A percentile compares a stretch with the other conserved stretches of the same genome.
phyloP scores from a whole-genome alignment of 2,888 invertebrate genomes.

The Perizoma affinitatum region DNA sequence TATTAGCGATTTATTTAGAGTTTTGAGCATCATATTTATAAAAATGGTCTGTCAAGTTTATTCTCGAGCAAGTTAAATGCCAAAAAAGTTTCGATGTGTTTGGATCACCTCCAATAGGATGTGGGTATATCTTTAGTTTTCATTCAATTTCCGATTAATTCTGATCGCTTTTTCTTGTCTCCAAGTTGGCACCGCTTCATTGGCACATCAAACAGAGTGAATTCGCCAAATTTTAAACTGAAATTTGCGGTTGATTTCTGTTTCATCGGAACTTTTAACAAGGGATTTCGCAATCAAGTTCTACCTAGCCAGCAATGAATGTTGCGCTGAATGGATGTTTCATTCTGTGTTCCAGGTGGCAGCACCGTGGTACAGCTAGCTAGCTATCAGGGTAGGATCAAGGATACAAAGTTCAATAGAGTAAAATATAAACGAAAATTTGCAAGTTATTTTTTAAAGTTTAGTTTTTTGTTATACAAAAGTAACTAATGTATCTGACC shows the following conservation, averaged over 20 bases:
- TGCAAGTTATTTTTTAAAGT: background rate
- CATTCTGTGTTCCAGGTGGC: slow-evolving; percentile 39
- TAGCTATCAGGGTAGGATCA: slow-evolving; percentile 27
- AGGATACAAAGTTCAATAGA: slow-evolving; percentile 2
- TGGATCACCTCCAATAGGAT: slow-evolving; percentile 37
- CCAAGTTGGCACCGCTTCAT: slow-evolving; percentile 44
- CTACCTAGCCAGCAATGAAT: slow-evolving; percentile 56
- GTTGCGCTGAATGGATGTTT: slow-evolving; percentile 50
- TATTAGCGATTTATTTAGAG: slow-evolving; percentile 14
- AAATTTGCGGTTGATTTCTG: slow-evolving; percentile 49
- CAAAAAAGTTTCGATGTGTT: slow-evolving; percentile 27
- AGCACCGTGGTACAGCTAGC: background rate
- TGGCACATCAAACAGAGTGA: slow-evolving; percentile 42
- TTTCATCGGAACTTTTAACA: slow-evolving; percentile 48
- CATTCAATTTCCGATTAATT: slow-evolving; percentile 37
- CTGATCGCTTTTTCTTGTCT: slow-evolving; percentile 23
- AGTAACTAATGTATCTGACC: too few relatives aligned
- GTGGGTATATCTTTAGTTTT: slow-evolving; percentile 35
- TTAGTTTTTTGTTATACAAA: too few relatives aligned
- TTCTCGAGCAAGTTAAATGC: slow-evolving; percentile 17
- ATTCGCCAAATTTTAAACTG: slow-evolving; percentile 50
- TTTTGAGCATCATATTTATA: background rate
- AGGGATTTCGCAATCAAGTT: slow-evolving; percentile 42
- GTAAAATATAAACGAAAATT: background rate
- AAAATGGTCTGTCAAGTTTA: too few relatives aligned